Evolutionary conservation across 1,140 invertebrate genomes (phyloP), one percentile per base, ranked within the genome.

Genomic region (Trigoniulus corallinus): DNA sequence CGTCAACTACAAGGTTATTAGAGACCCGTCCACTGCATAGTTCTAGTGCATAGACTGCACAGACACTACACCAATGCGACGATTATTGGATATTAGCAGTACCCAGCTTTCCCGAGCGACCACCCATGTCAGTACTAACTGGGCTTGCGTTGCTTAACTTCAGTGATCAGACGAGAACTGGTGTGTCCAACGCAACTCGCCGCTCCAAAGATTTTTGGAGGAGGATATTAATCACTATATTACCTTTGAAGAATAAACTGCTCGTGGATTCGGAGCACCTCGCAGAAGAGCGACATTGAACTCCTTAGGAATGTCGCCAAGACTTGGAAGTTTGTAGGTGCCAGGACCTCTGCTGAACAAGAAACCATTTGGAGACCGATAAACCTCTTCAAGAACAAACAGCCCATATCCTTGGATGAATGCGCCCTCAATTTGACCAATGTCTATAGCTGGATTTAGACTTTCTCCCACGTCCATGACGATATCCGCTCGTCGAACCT

Each of bases 171-270:
- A n/a, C n/a, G n/a, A n/a, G n/a, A n/a, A n/a, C n/a, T n/a, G n/a
- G n/a, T n/a, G n/a, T n/a, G n/a, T n/a, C n/a, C n/a, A n/a, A n/a
- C n/a, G n/a, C n/a, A n/a, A n/a, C n/a, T n/a, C n/a, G n/a, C n/a
- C n/a, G n/a, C n/a, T n/a, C n/a, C n/a, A n/a, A n/a, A n/a, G n/a
- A n/a, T n/a, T n/a, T n/a, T n/a, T n/a, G n/a, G n/a, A n/a, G n/a
- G n/a, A n/a, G n/a, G n/a, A n/a, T n/a, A n/a, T n/a, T n/a, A n/a
- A n/a, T n/a, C n/a, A n/a, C n/a, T n/a, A n/a, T n/a, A 7, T 54
- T 60, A 88, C 87, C 78, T 96, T 97, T 4, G 91, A 95, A 0
- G 91, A 95, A 64, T 84, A 95, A 4, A 97, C 82, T 43, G 88
- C 91, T 61, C 81, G 74, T 7, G 82, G 81, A 73, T 96, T 96